Conservation (phyloP, 2,113 vertebrate genomes). For the Saccopteryx bilineata region DNA sequence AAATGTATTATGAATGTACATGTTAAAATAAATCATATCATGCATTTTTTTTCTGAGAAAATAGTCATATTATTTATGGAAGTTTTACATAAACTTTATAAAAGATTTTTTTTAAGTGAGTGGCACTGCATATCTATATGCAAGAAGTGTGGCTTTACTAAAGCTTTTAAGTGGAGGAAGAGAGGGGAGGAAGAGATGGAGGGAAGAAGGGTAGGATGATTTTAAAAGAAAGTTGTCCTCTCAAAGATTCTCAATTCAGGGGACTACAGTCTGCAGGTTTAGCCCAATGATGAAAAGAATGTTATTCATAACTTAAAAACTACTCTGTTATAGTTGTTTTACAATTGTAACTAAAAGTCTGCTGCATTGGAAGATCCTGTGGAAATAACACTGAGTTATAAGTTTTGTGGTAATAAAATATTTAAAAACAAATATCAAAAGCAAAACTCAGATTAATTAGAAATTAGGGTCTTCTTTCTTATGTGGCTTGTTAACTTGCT, state of each 20-base stretch:
- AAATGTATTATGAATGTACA: not conserved
- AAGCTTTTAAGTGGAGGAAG: not conserved
- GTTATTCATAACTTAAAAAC: not conserved
- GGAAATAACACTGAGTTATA: conserved; percentile 11
- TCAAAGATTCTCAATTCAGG: not conserved
- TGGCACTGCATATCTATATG: not conserved
- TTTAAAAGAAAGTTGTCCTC: conserved; percentile 26
- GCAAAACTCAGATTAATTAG: conserved; percentile 42
- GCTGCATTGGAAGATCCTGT: not conserved
- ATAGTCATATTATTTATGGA: not conserved
- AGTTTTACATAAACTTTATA: not conserved
- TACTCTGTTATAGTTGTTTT: not conserved
- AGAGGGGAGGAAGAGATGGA: not conserved
- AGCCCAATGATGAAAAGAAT: not conserved
- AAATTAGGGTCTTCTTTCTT: conserved; percentile 24
- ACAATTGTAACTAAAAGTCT: not conserved
- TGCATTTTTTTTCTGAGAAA: not conserved
- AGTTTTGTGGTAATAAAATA: not conserved
- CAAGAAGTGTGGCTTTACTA: not conserved
- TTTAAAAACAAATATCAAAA: not conserved
- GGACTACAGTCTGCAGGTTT: not conserved
- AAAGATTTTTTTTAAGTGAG: not conserved
- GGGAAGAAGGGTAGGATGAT: not conserved
- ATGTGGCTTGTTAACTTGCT: not conserved
- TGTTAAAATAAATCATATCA: not conserved